A percentile compares a stretch with the other conserved stretches of the same genome.
Evolutionary conservation across 2,888 invertebrate genomes (phyloP).

Genomic region (Tenthredo amoena): DNA sequence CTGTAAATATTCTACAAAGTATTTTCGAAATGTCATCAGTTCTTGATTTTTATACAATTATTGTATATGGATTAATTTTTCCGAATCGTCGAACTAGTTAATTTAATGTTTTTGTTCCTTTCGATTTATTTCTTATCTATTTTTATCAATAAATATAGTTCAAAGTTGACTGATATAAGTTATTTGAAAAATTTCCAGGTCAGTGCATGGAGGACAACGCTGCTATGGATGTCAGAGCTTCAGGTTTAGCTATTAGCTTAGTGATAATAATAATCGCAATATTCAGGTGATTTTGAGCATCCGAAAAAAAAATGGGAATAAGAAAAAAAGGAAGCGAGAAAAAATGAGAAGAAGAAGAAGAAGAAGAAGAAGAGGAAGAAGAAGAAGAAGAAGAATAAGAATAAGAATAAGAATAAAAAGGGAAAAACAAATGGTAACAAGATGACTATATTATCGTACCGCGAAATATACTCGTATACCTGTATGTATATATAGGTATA

Average conservation of each 20-base stretch:
- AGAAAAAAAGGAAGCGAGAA: constrained; percentile 19
- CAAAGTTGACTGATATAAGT: not conserved
- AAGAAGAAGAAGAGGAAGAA: not conserved
- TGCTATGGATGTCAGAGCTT: constrained; percentile 65
- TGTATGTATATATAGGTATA: not conserved
- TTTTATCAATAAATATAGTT: not conserved
- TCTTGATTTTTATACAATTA: too few relatives aligned
- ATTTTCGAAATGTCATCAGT: too few relatives aligned
- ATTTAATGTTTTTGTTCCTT: not conserved
- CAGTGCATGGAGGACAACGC: constrained; percentile 82
- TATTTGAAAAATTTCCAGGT: constrained; percentile 78
- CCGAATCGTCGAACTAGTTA: not conserved
- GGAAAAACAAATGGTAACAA: constrained; percentile 48
- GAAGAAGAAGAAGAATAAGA: not conserved
- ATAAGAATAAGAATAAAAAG: not conserved
- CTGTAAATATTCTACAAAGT: too few relatives aligned
- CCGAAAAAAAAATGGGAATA: constrained; percentile 57
- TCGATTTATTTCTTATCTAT: not conserved
- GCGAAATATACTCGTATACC: not conserved
- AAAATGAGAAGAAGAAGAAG: not conserved
- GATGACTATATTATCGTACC: constrained; percentile 14
- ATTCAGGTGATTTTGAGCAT: constrained; percentile 75
- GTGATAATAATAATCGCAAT: constrained; percentile 67
- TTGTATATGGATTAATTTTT: too few relatives aligned
- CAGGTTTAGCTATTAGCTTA: constrained; percentile 67